Percentiles rank a stretch among this genome's conserved stretches.
These are phyloP conservation scores for Mythimna impura DNA, from an alignment of 2,888 invertebrate genomes.

Conservation along the genomic window DNA sequence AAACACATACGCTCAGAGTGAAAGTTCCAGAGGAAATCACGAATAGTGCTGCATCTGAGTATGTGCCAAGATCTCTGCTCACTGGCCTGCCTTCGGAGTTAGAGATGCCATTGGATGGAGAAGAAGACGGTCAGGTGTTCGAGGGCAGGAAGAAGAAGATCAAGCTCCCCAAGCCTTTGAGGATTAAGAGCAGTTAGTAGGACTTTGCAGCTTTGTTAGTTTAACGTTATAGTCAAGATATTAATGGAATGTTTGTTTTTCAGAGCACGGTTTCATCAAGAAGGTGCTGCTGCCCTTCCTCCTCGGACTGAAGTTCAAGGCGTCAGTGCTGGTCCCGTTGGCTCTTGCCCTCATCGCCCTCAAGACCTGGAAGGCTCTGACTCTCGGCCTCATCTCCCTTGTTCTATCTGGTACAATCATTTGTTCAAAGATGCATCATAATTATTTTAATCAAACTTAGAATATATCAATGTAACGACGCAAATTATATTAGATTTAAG, in stretches of 20 bases:
- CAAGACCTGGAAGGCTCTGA: conserved; percentile 97
- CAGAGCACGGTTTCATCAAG: conserved; percentile 95
- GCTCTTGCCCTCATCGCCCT: conserved; percentile 95
- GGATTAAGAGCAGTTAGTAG: conserved; percentile 87
- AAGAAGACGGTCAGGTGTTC: conserved; percentile 84
- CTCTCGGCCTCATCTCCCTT: conserved; percentile 95
- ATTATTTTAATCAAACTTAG: background rate
- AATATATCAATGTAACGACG: background rate
- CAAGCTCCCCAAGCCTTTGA: conserved; percentile 88
- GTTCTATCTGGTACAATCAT: conserved; percentile 92
- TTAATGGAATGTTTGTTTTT: conserved; percentile 70
- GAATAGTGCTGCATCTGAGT: conserved; percentile 89
- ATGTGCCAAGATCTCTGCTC: conserved; percentile 92
- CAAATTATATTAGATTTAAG: background rate
- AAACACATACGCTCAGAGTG: conserved; percentile 94
- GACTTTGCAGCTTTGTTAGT: conserved; percentile 19
- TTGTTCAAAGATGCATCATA: background rate
- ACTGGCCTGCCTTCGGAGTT: conserved; percentile 92
- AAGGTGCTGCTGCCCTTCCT: conserved; percentile 96
- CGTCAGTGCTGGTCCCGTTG: conserved; percentile 95
- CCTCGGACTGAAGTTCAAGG: conserved; percentile 96
- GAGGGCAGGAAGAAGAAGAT: conserved; percentile 89
- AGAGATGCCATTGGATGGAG: conserved; percentile 92
- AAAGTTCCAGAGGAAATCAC: conserved; percentile 92
- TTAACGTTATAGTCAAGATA: conserved; percentile 29